Base-by-base conservation (phyloP, 2,113 vertebrate species). In the Siniperca chuatsi region DNA sequence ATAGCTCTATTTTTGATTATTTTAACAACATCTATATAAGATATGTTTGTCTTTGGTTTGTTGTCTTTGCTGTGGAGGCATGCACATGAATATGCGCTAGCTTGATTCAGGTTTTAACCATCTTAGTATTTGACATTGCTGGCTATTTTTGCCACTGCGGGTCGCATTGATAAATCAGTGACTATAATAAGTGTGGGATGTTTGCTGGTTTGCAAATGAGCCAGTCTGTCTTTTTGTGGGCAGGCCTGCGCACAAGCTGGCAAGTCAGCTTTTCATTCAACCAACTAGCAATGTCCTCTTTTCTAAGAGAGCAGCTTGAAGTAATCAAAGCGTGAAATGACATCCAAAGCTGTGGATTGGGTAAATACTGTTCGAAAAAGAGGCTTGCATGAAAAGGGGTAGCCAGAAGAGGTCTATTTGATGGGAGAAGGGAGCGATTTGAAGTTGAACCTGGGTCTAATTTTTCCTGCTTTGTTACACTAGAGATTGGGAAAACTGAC, bases 321-420 rank as follows among this genome's bases (percentile, higher is more conserved):
- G 82, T 83, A 87, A 91, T 91, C 78, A 83, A 88, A 89, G 89
- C 60, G 58, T 90, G 73, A 92, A 92, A 88, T 83, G 76, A 90
- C 61, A 81, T 85, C 81, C 60, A 79, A 82, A 80, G 78, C 82
- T 55, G 71, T 60, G 71, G 70, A 74, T 83, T 65, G 25, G 66
- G 75, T 67, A 54, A 84, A 85, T 65, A 61, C 78, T 48, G 72
- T 58, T 66, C 57, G 48, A 83, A 78, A 69, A 68, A 44, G 73
- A 61, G 35, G 35, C 79, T 48, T 16, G 44, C 46, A 25, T 25
- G 54, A 76, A 69, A 78, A 21, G 64, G 69, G 44, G 21, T 13
- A 76, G 73, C 55, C 64, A 15, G 69, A 70, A 55, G 61, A 42
- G 54, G 58, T 79, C 48, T 74, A 68, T 75, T 78, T 80, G 75